phyloP scores from a whole-genome alignment of 2,797 vertebrate genomes.

The Malurus splendens region DNA sequence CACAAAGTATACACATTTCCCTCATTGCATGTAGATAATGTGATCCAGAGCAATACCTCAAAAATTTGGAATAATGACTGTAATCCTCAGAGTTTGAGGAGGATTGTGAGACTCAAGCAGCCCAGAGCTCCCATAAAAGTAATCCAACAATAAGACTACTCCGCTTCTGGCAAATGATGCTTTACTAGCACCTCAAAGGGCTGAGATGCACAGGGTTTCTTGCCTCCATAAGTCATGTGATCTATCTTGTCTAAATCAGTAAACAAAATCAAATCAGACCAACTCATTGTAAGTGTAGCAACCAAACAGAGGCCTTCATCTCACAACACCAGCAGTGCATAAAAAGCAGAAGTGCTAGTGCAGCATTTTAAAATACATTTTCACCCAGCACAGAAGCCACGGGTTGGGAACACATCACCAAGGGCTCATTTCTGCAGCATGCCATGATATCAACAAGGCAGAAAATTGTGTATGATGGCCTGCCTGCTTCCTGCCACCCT shows the following conservation, averaged over 20 bases:
- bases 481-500: neutral
- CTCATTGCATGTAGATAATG: neutral
- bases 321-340: neutral
- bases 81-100: neutral
- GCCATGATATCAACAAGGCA: neutral
- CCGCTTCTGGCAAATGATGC: neutral
- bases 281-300: neutral
- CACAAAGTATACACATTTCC: neutral
- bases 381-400: neutral
- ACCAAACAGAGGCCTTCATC: neutral
- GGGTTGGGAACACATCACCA: neutral
- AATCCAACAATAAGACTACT: neutral
- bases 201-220: neutral
- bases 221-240: neutral
- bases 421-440: neutral
- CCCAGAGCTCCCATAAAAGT: slow-evolving; percentile 1
- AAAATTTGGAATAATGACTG: slow-evolving; percentile 15
- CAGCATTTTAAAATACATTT: neutral
- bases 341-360: neutral
- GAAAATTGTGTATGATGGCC: accelerated
- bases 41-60: neutral
- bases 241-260: neutral
- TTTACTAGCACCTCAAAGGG: neutral
- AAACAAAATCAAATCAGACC: neutral
- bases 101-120: neutral